phyloP scores from a whole-genome alignment of 2,113 vertebrate genomes.

The Notothenia rossii region DNA sequence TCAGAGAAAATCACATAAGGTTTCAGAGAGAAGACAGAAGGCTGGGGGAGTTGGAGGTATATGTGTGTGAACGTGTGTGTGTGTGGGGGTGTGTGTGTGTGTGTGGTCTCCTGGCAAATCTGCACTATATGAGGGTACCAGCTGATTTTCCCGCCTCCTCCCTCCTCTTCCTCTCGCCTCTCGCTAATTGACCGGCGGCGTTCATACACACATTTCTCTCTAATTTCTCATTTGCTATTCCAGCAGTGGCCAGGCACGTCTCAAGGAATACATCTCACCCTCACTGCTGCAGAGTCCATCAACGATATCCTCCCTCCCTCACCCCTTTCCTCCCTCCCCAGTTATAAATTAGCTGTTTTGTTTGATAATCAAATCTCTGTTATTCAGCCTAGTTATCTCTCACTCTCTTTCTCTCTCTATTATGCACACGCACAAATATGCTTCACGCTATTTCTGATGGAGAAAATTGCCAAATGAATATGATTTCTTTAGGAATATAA shows the following conservation, averaged over 20 bases:
- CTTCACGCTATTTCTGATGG: conserved; percentile 3
- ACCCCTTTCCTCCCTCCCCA: background rate
- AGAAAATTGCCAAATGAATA: conserved; percentile 23
- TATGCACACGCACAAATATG: background rate
- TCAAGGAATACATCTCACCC: conserved; percentile 91
- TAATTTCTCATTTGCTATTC: conserved; percentile 99
- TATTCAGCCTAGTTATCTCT: conserved; percentile 83
- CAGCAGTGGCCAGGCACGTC: conserved; percentile 88
- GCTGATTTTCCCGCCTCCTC: conserved; percentile 71
- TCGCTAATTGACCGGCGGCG: conserved; percentile 93
- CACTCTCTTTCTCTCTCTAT: background rate
- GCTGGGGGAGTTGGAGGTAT: background rate
- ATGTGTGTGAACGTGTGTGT: background rate
- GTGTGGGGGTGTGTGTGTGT: background rate
- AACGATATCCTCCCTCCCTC: conserved; percentile 72
- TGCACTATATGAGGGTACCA: conserved; percentile 68
- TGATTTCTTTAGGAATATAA: conserved; percentile 8
- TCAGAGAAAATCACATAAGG: conserved; percentile 62
- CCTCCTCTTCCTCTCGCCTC: conserved; percentile 67
- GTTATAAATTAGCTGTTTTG: conserved; percentile 91
- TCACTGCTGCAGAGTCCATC: conserved; percentile 84
- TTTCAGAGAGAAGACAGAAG: conserved; percentile 10
- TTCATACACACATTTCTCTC: conserved; percentile 95
- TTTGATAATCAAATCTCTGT: conserved; percentile 91
- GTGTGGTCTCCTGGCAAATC: conserved; percentile 43